Evolutionary conservation across 2,888 invertebrate species (phyloP), one percentile per base, ranked within the genome.

Genomic region (Dorcus hopei): DNA sequence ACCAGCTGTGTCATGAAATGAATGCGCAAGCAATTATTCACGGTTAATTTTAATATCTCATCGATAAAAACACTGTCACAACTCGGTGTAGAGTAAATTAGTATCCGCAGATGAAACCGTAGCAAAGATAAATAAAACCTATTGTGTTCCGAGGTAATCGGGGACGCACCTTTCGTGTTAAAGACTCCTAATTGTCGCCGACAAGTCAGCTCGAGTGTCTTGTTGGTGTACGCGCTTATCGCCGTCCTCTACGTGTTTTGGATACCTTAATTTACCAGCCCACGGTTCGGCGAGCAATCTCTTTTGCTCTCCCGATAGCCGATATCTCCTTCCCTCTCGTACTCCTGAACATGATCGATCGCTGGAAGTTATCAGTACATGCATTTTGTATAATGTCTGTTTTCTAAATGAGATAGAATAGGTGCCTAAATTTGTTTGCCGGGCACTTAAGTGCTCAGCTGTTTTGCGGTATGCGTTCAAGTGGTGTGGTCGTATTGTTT

Each of bases 151-250:
- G 59, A 61, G 63, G 61, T 63, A 61, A 65, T 64, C 63, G 63
- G 60, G 61, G 64, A 67, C 68, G 68, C 69, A 66, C 69, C 68
- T 68, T 70, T 69, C 66, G 66, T 70, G 70, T 71, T 70, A 70
- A 69, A 70, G 66, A 65, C 64, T 68, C 68, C 70, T 72, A 72
- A 72, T 72, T 72, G 72, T 70, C 69, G 69, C 63, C 68, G 71
- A 70, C 70, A 68, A 68, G 59, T 53, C 66, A 50, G 58, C 39
- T 56, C 61, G 58, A 63, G 63, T 63, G 69, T 68, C 71, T 66
- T 71, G 72, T 70, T 65, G 63, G 63, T 65, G 58, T 57, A 61
- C 63, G 57, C 49, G 62, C 68, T 70, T 70, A 70, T 71, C 70
- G 68, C 56, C 53, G 50, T 58, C 57, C 62, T 62, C 63, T 70